Evolutionary conservation across 2,888 invertebrate genomes (phyloP).

Genomic region (Spicauda simplicius): DNA sequence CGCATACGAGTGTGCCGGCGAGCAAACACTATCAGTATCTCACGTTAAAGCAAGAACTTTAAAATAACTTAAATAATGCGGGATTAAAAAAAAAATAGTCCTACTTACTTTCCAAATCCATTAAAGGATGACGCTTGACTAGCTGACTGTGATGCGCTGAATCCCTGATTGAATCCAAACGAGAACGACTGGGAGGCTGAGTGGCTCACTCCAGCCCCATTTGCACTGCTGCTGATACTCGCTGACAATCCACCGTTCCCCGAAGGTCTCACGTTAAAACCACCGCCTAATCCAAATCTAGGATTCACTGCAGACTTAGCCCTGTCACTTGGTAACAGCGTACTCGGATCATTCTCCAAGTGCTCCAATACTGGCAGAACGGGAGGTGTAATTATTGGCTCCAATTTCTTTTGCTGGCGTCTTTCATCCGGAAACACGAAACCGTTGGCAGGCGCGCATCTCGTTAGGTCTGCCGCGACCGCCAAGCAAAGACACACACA

Average conservation of each 20-base stretch:
- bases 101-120: constrained; percentile 75
- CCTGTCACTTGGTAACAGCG: constrained; percentile 66
- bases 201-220: constrained; percentile 72
- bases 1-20: too few relatives aligned
- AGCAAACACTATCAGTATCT: too few relatives aligned
- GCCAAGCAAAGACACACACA: constrained; percentile 61
- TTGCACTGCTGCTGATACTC: constrained; percentile 74
- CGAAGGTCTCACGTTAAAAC: constrained; percentile 73
- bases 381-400: constrained; percentile 78
- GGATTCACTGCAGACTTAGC: constrained; percentile 57
- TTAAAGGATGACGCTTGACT: constrained; percentile 79
- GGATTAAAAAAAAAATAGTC: too few relatives aligned
- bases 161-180: constrained; percentile 79
- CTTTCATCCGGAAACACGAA: constrained; percentile 73
- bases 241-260: constrained; percentile 73
- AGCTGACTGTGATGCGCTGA: constrained; percentile 79
- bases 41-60: too few relatives aligned
- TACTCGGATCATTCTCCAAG: constrained; percentile 80
- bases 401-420: constrained; percentile 65
- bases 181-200: constrained; percentile 79
- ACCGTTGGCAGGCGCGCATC: constrained; percentile 65
- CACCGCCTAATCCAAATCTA: constrained; percentile 68
- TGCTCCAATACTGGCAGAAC: constrained; percentile 79
- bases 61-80: too few relatives aligned
- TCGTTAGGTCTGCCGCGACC: constrained; percentile 48